A percentile compares a stretch with the other conserved stretches of the same genome.
phyloP scores from a whole-genome alignment of 1,140 invertebrate genomes.

The Heliconius melpomene region DNA sequence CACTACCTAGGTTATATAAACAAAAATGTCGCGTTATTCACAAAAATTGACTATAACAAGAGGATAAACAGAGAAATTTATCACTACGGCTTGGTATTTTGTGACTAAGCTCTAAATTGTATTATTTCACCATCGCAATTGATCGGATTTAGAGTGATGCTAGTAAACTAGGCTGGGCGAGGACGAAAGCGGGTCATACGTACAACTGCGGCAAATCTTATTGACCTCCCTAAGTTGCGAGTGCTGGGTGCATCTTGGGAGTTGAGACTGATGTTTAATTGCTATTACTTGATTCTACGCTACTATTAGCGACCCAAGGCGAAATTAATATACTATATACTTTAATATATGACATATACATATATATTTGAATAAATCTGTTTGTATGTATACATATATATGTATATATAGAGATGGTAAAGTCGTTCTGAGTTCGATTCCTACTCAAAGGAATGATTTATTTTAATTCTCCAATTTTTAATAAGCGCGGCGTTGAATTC shows the following conservation, averaged over 20 bases:
- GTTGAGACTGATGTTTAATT: conserved; percentile 6
- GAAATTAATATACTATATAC: not conserved
- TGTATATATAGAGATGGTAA: not conserved
- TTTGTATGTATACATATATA: not conserved
- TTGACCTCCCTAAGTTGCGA: conserved; percentile 41
- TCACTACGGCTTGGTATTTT: too few species aligned
- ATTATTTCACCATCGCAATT: not conserved
- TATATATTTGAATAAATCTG: not conserved
- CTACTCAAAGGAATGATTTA: too few species aligned
- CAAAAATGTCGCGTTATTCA: not conserved
- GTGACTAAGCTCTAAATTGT: not conserved
- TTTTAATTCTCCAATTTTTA: too few species aligned
- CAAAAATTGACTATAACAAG: not conserved
- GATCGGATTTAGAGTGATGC: conserved; percentile 12
- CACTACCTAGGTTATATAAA: too few species aligned
- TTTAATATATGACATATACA: not conserved
- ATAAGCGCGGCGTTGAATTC: too few species aligned
- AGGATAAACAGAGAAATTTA: not conserved
- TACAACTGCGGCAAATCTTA: conserved; percentile 45
- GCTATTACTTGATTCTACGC: not conserved
- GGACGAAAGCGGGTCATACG: conserved; percentile 50
- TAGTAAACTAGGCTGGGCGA: conserved; percentile 4
- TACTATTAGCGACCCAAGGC: not conserved
- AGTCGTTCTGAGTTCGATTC: too few species aligned
- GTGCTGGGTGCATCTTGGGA: not conserved